phyloP scores from a whole-genome alignment of 1,140 invertebrate species.

The Papilio glaucus region DNA sequence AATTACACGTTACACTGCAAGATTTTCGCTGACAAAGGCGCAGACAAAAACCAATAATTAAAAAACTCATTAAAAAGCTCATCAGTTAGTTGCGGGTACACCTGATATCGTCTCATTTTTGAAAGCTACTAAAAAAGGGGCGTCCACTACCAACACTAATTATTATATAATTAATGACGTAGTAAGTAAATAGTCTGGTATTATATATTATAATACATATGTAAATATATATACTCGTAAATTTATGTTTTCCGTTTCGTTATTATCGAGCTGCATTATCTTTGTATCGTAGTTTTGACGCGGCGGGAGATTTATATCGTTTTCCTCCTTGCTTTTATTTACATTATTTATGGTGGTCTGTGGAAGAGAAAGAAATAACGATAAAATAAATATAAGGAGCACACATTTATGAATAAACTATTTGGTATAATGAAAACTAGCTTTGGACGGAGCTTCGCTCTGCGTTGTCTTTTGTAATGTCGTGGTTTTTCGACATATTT shows the following conservation, averaged over 20 bases:
- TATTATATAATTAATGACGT: too few species aligned
- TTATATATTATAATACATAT: too few species aligned
- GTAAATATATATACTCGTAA: too few species aligned
- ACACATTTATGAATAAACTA: not conserved
- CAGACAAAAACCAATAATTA: not conserved
- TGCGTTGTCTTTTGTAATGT: too few species aligned
- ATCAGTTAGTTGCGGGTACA: too few species aligned
- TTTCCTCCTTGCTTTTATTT: not conserved
- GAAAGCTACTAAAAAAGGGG: too few species aligned
- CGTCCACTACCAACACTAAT: too few species aligned
- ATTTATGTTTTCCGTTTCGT: not conserved
- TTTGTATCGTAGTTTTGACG: not conserved
- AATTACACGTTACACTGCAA: not conserved
- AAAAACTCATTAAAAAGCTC: too few species aligned
- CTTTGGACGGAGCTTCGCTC: too few species aligned
- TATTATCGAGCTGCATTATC: not conserved
- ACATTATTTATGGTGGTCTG: constrained; percentile 6
- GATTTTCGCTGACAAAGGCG: constrained; percentile 4
- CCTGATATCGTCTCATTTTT: too few species aligned
- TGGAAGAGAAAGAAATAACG: not conserved
- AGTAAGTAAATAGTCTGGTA: too few species aligned
- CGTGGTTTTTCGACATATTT: too few species aligned
- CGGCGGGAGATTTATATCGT: constrained; percentile 1
- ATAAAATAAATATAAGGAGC: not conserved
- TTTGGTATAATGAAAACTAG: not conserved